Evolutionary conservation across 2,797 vertebrate genomes (phyloP), one percentile per base, ranked within the genome.

Genomic region (Nannoperca australis): DNA sequence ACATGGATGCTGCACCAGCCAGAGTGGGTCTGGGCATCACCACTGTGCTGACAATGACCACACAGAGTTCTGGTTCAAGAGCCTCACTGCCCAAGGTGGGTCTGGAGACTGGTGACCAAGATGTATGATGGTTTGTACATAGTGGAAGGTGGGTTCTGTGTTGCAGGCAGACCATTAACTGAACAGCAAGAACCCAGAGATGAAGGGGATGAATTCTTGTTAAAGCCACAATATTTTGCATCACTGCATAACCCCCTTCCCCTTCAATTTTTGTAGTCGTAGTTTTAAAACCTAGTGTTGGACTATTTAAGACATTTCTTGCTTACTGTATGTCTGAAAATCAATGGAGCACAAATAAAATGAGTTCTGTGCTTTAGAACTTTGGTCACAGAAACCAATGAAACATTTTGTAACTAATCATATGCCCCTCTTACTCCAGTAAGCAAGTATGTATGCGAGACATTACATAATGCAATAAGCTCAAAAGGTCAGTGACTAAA

Each of bases 11-110:
- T 0, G 97, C 97, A 0, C 97, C 97, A 0, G 97, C 97, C 81
- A 93, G 96, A 32, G 97, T 98, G 72, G 97, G 97, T 68, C 93
- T 98, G 64, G 97, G 97, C 70, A 98, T 98, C 90, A 98, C 97
- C 85, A 98, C 97, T 0, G 97, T 98, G 65, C 96, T 98, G 81
- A 98, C 97, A 0, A 98, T 98, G 97, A 98, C 97, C 65, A 98
- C 97, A 0, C 97, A 98, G 94, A 98, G 97, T 42, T 97, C 97
- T 0, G 97, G 97, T 22, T 98, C 97, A 17, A 94, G 97, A 40
- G 97, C 97, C 36, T 98, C 97, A n/a, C 93, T 98, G 88, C 97
- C 97, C 67, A 98, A 98, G 96, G 97, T 98, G 84, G 91, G 93
- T 66, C 34, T 55, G 14, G 20, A 34, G 22, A 45, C 10, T 22